Conservation (phyloP, 2,797 vertebrate species). For the Pangasius djambal region DNA sequence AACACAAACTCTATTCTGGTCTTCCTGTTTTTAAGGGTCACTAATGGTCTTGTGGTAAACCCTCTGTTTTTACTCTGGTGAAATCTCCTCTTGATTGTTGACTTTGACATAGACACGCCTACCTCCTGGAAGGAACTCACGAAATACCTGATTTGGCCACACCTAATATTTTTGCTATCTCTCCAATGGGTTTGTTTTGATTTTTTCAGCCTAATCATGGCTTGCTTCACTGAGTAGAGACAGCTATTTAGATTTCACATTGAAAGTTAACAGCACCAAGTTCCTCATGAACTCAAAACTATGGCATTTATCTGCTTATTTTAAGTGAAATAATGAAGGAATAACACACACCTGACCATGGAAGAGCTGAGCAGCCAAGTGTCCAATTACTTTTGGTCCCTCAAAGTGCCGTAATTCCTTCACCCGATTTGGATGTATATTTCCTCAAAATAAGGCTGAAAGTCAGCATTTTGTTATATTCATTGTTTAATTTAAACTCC, state of each 20-base stretch:
- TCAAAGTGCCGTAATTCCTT: slow-evolving; percentile 49
- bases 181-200: background rate
- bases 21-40: background rate
- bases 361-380: background rate
- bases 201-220: slow-evolving; percentile 30
- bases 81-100: background rate
- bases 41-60: background rate
- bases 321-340: background rate
- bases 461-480: background rate
- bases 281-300: background rate
- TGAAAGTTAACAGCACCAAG: background rate
- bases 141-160: background rate
- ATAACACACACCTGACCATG: background rate
- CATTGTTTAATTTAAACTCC: background rate
- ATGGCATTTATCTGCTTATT: background rate
- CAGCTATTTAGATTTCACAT: background rate
- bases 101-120: background rate
- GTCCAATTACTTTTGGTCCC: background rate
- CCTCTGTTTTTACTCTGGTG: background rate
- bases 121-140: background rate
- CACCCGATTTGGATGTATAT: slow-evolving; percentile 55
- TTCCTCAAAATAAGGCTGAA: slow-evolving; percentile 42
- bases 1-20: background rate
- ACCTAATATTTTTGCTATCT: background rate
- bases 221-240: slow-evolving; percentile 16